Base-by-base conservation (phyloP, 2,113 vertebrate species). In the Mystacornis crossleyi region DNA sequence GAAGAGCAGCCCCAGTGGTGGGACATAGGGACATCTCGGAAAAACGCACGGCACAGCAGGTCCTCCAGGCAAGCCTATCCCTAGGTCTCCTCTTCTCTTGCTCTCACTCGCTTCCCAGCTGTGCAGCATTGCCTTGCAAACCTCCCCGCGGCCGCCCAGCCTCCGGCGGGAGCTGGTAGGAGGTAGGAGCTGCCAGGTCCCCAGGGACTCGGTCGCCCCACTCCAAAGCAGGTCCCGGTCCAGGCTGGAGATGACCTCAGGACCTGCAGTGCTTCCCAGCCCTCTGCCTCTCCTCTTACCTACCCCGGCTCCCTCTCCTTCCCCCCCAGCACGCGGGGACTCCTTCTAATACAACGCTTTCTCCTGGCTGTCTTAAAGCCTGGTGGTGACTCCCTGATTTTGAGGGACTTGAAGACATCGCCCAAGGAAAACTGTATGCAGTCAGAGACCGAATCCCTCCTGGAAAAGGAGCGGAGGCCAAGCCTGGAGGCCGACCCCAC, bases 391-490 rank as follows among this genome's bases (percentile, higher is more conserved):
- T 98, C 99, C 51, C 95, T 99, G 79, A 98, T 98, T 24, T 97
- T 99, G 95, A 99, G 98, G 96, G 98, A 99, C 94, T 98, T 99
- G 91, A 98, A 98, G 45, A 98, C 97, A 84, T 97, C 96, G 93
- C 58, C 98, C 48, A 97, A 97, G 86, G 98, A 99, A 96, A 99
- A 98, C 96, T 98, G 98, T 91, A 94, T 98, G 97, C 98, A 98
- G 96, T 98, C 98, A 47, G 98, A 99, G 98, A 99, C 98, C 1
- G 98, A 99, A 93, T 99, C 98, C 62, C 96, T 99, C 93, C 98
- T 99, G 78, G 98, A 99, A 64, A 98, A 98, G 97, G 98, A 98
- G 97, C 57, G 95, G 91, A 96, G 97, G 55, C 95, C 98, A 2
- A 91, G 96, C 60, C 92, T 97, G 38, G 86, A 93, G 64, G 93